These are phyloP conservation scores for Calephelis perditalis DNA, from an alignment of 2,888 invertebrate species.

Conservation along the genomic window DNA sequence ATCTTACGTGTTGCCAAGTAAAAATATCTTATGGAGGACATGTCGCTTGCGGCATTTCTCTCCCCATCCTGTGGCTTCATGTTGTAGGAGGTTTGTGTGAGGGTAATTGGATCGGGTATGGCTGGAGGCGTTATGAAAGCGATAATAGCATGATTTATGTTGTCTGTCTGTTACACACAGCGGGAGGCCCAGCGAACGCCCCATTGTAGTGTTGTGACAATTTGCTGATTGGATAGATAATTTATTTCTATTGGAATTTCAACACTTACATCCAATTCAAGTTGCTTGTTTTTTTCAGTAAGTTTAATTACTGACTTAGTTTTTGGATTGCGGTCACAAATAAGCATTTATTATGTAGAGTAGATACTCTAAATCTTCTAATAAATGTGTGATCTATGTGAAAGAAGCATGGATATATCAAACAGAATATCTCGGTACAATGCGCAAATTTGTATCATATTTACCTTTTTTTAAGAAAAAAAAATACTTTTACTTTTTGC, in stretches of 20 bases:
- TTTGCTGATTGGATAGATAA: slow-evolving; percentile 22
- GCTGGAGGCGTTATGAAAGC: slow-evolving; percentile 41
- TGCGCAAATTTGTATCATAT: too few relatives aligned
- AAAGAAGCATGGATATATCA: too few relatives aligned
- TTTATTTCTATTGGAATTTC: slow-evolving; percentile 11
- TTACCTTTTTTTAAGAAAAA: too few relatives aligned
- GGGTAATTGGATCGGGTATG: slow-evolving; percentile 43
- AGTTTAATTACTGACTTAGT: too few relatives aligned
- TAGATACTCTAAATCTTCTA: too few relatives aligned
- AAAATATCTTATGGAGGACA: slow-evolving; percentile 42
- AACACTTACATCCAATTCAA: not conserved
- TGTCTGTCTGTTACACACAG: slow-evolving; percentile 39
- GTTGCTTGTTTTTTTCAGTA: too few relatives aligned
- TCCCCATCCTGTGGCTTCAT: slow-evolving; percentile 17
- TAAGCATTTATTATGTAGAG: too few relatives aligned
- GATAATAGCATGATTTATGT: slow-evolving; percentile 47
- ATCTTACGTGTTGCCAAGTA: slow-evolving; percentile 46
- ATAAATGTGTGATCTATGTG: too few relatives aligned
- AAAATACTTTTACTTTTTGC: too few relatives aligned
- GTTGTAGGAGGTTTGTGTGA: slow-evolving; percentile 11
- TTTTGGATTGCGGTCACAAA: too few relatives aligned
- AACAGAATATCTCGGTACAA: too few relatives aligned
- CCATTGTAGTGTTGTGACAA: slow-evolving; percentile 28
- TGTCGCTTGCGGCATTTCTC: slow-evolving; percentile 34
- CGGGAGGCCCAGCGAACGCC: slow-evolving; percentile 31